Evolutionary conservation across 2,888 invertebrate genomes (phyloP), one percentile per base, ranked within the genome.

Genomic region (Empis livida): DNA sequence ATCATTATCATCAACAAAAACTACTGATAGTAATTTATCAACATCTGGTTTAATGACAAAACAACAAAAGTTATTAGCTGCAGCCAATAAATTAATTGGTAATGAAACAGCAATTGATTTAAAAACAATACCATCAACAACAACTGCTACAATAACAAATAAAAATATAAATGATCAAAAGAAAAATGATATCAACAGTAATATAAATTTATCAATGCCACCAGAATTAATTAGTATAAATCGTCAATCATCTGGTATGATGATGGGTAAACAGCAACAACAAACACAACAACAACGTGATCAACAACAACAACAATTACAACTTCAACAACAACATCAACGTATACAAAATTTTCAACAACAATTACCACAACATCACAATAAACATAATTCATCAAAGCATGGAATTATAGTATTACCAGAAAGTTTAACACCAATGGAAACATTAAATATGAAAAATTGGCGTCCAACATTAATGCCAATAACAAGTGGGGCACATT

Each of bases 401-500:
- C 67, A 66, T 40, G 62, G 62, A 54, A 61, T 65, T 13, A 63
- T 67, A 42, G 63, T 64, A 51, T 59, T 68, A 54, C 68, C 54
- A 43, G 69, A 54, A 55, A 68, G 59, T 45, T 54, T 57, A 61
- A 73, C 54, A 47, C 61, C 71, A 45, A 72, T 73, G 61, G 70
- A 70, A 54, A 60, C 68, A 3, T 58, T 59, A 14, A 63, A 64
- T 46, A 65, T 78, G 43, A 82, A 82, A 57, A 79, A 79, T 49
- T 84, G 83, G 83, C 71, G 82, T 48, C 83, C 83, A 1, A 82
- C 80, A 6, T 68, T 84, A 23, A 79, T 84, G 71, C 81, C 83
- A 3, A 79, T 83, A 27, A 76, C 75, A 46, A 62, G 60, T 63
- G 72, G 60, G 31, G 60, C 62, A 42, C 58, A 57, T 50, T 54